These are phyloP conservation scores for Rhadinocentrus ornatus DNA, from an alignment of 2,797 vertebrate species.

Conservation along the genomic window DNA sequence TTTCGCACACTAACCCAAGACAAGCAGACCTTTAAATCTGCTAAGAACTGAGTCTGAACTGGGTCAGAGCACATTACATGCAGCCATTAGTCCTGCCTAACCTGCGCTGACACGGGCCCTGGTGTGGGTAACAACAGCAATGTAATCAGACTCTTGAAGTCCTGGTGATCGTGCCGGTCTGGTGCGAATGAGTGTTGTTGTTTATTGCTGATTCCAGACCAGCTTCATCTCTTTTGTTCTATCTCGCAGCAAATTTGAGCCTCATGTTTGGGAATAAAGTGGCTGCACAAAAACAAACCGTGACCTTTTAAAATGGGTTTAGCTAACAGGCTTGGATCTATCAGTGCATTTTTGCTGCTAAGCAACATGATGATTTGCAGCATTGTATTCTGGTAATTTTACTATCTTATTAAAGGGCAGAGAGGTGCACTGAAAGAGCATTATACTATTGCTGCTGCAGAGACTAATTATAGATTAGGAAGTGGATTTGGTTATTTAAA, in stretches of 20 bases:
- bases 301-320: slow-evolving; percentile 21
- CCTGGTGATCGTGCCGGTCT: slow-evolving; percentile 17
- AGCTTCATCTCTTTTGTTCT: slow-evolving; percentile 9
- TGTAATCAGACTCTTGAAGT: slow-evolving; percentile 41
- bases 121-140: slow-evolving; percentile 28
- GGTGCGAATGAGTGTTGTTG: slow-evolving; percentile 15
- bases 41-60: slow-evolving; percentile 34
- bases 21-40: slow-evolving; percentile 29
- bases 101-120: slow-evolving; percentile 55
- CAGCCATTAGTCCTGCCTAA: slow-evolving; percentile 36
- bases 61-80: slow-evolving; percentile 57
- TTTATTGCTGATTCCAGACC: slow-evolving; percentile 26
- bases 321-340: slow-evolving; percentile 13
- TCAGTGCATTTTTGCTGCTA: slow-evolving; percentile 18
- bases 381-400: slow-evolving; percentile 8
- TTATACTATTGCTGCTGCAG: not conserved
- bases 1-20: slow-evolving; percentile 10
- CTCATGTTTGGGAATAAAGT: slow-evolving; percentile 4
- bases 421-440: not conserved
- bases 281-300: slow-evolving; percentile 1
- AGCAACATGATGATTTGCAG: slow-evolving; percentile 16
- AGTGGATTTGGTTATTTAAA: slow-evolving; percentile 1
- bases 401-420: slow-evolving; percentile 1
- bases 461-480: slow-evolving; percentile 5
- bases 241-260: slow-evolving; percentile 11